Evolutionary conservation across 2,888 invertebrate species (phyloP).

Genomic region (Yponomeuta sedellus): DNA sequence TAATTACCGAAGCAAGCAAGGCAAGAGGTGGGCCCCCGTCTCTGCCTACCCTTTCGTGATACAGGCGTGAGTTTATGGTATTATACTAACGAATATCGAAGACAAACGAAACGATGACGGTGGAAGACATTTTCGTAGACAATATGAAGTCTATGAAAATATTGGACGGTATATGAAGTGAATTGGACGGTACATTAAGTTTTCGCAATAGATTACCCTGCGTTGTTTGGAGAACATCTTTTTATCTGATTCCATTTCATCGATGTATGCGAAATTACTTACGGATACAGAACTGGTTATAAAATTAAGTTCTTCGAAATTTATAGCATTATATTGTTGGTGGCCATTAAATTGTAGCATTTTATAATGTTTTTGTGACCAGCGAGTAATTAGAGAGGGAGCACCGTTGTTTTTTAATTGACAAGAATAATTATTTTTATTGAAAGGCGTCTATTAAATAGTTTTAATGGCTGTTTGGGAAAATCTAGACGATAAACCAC

Average conservation of each 20-base stretch:
- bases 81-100: too few relatives aligned
- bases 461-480: background rate
- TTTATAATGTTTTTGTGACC: slow-evolving; percentile 12
- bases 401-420: slow-evolving; percentile 13
- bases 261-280: background rate
- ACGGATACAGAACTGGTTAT: slow-evolving; percentile 1
- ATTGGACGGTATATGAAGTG: too few relatives aligned
- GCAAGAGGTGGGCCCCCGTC: too few relatives aligned
- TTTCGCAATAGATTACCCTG: background rate
- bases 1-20: too few relatives aligned
- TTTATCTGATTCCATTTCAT: background rate
- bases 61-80: too few relatives aligned
- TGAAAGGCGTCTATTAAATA: slow-evolving; percentile 2
- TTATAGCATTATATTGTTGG: slow-evolving; percentile 8
- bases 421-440: slow-evolving; percentile 10
- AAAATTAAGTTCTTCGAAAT: slow-evolving; percentile 6
- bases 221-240: background rate
- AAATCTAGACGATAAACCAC: background rate
- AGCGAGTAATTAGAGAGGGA: slow-evolving; percentile 5
- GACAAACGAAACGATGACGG: too few relatives aligned
- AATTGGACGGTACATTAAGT: too few relatives aligned
- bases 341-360: slow-evolving; percentile 11
- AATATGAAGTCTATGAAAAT: too few relatives aligned
- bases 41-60: too few relatives aligned
- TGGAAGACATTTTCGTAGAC: too few relatives aligned